A percentile compares a stretch with the other conserved stretches of the same genome.
Evolutionary conservation across 2,797 vertebrate genomes (phyloP).

Genomic region (Sebastolobus altivelis): DNA sequence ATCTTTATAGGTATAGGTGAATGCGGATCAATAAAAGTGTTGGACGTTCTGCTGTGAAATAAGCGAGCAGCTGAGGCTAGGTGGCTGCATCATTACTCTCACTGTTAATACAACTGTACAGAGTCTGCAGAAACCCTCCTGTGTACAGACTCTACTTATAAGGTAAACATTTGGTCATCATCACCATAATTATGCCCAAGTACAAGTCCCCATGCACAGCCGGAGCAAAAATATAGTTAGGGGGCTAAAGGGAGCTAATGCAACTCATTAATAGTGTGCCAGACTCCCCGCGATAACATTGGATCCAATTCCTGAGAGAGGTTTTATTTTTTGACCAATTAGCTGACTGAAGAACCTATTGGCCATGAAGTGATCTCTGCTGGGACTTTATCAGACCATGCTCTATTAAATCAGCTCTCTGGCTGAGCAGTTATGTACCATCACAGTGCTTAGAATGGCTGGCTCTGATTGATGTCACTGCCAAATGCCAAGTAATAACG

Average conservation of each 20-base stretch:
- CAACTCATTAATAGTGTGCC: constrained; percentile 74
- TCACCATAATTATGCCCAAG: constrained; percentile 73
- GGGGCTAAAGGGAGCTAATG: constrained; percentile 67
- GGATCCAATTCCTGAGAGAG: constrained; percentile 72
- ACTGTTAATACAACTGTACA: constrained; percentile 41
- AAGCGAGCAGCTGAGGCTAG: constrained; percentile 35
- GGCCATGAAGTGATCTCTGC: constrained; percentile 80
- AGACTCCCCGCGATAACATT: constrained; percentile 60
- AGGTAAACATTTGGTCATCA: constrained; percentile 79
- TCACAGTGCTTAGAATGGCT: constrained; percentile 65
- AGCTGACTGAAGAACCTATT: constrained; percentile 78
- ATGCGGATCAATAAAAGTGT: constrained; percentile 39
- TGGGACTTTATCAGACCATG: constrained; percentile 78
- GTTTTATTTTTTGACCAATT: constrained; percentile 84
- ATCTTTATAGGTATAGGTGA: constrained; percentile 29
- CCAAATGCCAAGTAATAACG: constrained; percentile 75
- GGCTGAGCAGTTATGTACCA: constrained; percentile 77
- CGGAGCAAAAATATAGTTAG: constrained; percentile 68
- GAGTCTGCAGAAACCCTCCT: constrained; percentile 59
- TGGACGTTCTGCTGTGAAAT: constrained; percentile 36
- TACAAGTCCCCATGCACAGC: constrained; percentile 63
- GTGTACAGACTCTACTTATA: constrained; percentile 60
- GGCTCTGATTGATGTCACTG: constrained; percentile 70
- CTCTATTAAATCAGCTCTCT: constrained; percentile 79
- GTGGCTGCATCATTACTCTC: constrained; percentile 60